Evolutionary conservation across 1,140 invertebrate species (phyloP).

Genomic region (Megalonaias nervosa): DNA sequence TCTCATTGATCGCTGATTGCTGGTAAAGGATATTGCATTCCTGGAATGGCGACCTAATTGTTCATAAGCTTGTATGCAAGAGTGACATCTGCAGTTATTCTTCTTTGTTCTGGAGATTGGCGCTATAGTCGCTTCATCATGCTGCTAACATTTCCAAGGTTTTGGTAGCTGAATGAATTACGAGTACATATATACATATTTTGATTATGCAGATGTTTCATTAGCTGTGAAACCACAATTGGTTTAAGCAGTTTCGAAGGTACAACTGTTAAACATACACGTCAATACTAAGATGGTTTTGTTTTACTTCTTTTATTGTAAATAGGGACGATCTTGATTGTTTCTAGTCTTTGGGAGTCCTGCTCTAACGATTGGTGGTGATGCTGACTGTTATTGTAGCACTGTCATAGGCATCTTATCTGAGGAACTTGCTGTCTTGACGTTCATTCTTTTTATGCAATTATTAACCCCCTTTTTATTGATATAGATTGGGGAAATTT

Average conservation of each 20-base stretch:
- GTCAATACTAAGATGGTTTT: slow-evolving; percentile 11
- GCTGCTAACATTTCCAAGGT: too few relatives aligned
- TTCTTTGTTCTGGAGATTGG: too few relatives aligned
- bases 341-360: slow-evolving; percentile 14
- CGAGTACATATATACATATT: too few relatives aligned
- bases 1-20: too few relatives aligned
- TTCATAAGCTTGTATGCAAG: too few relatives aligned
- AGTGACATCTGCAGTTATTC: too few relatives aligned
- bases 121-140: too few relatives aligned
- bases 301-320: slow-evolving; percentile 7
- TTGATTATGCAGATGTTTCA: slow-evolving; percentile 20
- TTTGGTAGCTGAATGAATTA: too few relatives aligned
- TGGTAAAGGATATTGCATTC: too few relatives aligned
- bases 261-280: slow-evolving; percentile 8
- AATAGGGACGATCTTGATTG: slow-evolving; percentile 1
- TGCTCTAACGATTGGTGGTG: too few relatives aligned
- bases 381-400: background rate
- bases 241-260: slow-evolving; percentile 15
- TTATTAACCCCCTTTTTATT: background rate
- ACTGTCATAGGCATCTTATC: slow-evolving; percentile 10
- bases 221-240: slow-evolving; percentile 19
- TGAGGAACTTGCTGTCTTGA: slow-evolving; percentile 7
- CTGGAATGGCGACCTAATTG: too few relatives aligned
- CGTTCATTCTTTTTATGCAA: slow-evolving; percentile 1
- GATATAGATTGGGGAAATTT: background rate